These are phyloP conservation scores for Sympetrum striolatum DNA, from an alignment of 2,888 invertebrate species.

Conservation along the genomic window DNA sequence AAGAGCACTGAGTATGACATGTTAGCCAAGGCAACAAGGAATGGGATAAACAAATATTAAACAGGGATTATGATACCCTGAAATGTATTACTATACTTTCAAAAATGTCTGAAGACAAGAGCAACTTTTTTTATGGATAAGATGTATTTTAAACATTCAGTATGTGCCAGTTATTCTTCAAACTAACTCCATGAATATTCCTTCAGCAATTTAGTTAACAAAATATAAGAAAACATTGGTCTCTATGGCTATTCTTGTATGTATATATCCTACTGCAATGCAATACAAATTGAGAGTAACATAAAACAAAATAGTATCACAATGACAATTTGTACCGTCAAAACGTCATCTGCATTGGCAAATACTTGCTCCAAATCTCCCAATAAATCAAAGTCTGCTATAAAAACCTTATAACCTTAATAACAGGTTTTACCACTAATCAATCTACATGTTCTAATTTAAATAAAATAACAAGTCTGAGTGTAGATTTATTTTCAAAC, in stretches of 20 bases:
- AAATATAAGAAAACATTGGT: conserved; percentile 47
- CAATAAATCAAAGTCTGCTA: conserved; percentile 47
- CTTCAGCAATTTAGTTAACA: no score
- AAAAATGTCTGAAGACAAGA: no score
- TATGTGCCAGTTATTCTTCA: no score
- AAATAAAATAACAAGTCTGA: conserved; percentile 47
- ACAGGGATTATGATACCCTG: no score
- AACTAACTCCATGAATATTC: no score
- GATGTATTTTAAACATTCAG: no score
- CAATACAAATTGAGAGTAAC: conserved; percentile 49
- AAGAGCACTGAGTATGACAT: no score
- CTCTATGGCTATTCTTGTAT: conserved; percentile 47
- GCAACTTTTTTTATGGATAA: no score
- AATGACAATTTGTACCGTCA: conserved; percentile 51
- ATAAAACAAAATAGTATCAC: conserved; percentile 50
- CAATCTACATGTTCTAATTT: conserved; percentile 46
- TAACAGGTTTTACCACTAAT: conserved; percentile 46
- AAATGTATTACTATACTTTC: no score
- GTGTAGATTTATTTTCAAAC: conserved; percentile 46
- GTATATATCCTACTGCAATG: conserved; percentile 49
- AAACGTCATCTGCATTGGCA: conserved; percentile 50
- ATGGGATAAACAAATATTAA: no score
- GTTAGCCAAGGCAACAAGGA: no score
- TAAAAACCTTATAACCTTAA: conserved; percentile 47
- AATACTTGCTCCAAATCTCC: conserved; percentile 48